A percentile compares a stretch with the other conserved stretches of the same genome.
Evolutionary conservation across 2,888 invertebrate genomes (phyloP).

Genomic region (Dione juno): DNA sequence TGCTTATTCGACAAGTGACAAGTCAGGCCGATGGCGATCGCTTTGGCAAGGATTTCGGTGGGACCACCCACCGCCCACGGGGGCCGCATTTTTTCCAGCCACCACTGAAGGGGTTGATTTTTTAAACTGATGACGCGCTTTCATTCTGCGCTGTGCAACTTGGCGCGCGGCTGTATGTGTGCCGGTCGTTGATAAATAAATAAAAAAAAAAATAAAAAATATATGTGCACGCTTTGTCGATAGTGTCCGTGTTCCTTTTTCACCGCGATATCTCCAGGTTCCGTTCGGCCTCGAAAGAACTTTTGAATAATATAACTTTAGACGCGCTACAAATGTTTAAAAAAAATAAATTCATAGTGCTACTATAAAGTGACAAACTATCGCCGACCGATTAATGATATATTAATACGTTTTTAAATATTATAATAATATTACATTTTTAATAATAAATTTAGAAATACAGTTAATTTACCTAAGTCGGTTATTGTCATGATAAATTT

Average conservation of each 20-base stretch:
- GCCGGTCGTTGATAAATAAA: constrained; percentile 78
- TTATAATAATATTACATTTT: constrained; percentile 31
- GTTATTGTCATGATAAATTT: constrained; percentile 42
- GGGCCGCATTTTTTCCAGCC: constrained; percentile 79
- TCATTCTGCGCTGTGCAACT: constrained; percentile 84
- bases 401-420: constrained; percentile 40
- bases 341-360: constrained; percentile 30
- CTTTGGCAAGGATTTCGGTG: constrained; percentile 82
- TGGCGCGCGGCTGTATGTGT: constrained; percentile 81
- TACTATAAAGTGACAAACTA: constrained; percentile 31
- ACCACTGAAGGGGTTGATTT: constrained; percentile 83
- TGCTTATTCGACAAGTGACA: constrained; percentile 83
- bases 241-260: constrained; percentile 75
- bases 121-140: constrained; percentile 85
- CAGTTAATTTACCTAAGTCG: constrained; percentile 30
- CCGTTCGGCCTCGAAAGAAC: constrained; percentile 62
- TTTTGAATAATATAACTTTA: constrained; percentile 57
- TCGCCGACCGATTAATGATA: constrained; percentile 34
- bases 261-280: constrained; percentile 71
- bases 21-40: constrained; percentile 79
- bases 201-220: constrained; percentile 65
- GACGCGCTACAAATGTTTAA: constrained; percentile 43
- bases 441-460: constrained; percentile 40
- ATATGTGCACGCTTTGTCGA: constrained; percentile 75
- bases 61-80: constrained; percentile 71